Evolutionary conservation across 2,797 vertebrate genomes (phyloP).

Genomic region (Oreochromis mossambicus): DNA sequence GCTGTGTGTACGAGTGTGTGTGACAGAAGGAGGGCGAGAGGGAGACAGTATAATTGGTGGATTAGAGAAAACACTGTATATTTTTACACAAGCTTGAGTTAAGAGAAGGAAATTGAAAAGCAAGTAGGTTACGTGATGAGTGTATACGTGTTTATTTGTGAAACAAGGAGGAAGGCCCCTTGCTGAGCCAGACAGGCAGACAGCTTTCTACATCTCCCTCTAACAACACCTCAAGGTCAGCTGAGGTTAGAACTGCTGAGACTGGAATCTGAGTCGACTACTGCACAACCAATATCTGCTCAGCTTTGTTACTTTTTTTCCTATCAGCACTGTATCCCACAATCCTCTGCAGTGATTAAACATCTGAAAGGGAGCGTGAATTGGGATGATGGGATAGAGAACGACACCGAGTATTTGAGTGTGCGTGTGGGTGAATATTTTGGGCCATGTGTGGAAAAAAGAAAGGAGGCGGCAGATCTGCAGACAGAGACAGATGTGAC

Average conservation of each 20-base stretch:
- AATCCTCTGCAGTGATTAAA: slow-evolving; percentile 63
- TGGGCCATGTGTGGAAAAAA: background rate
- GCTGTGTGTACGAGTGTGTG: slow-evolving; percentile 1
- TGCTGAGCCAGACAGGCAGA: background rate
- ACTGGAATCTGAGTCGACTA: slow-evolving; percentile 3
- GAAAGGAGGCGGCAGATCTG: background rate
- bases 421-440: slow-evolving; percentile 46
- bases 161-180: background rate
- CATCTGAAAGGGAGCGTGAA: slow-evolving; percentile 56
- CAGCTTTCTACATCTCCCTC: slow-evolving; percentile 1
- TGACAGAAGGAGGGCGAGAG: background rate
- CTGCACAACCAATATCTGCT: slow-evolving; percentile 35
- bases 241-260: slow-evolving; percentile 12
- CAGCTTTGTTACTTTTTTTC: slow-evolving; percentile 4
- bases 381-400: slow-evolving; percentile 55
- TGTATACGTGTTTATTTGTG: background rate
- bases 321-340: slow-evolving; percentile 31
- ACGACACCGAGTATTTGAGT: slow-evolving; percentile 28
- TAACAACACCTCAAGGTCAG: slow-evolving; percentile 40
- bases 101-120: slow-evolving; percentile 33
- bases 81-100: background rate
- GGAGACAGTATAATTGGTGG: background rate
- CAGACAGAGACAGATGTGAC: slow-evolving; percentile 45
- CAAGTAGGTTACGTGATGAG: background rate
- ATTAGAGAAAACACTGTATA: slow-evolving; percentile 27